These are phyloP conservation scores for Trachelus troglodyta DNA, from an alignment of 2,888 invertebrate genomes.

Conservation along the genomic window DNA sequence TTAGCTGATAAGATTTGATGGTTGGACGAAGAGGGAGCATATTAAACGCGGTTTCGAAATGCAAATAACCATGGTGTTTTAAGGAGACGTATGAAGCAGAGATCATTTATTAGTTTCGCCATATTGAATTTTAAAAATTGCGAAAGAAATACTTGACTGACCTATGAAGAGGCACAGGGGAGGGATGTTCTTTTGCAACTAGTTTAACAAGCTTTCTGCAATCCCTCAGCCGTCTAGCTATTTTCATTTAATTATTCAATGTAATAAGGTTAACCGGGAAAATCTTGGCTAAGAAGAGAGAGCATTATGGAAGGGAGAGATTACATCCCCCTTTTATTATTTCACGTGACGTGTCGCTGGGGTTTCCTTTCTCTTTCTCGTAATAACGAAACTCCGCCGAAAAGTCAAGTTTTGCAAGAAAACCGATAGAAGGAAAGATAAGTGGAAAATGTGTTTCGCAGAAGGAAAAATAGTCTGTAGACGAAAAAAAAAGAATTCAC, in stretches of 20 bases:
- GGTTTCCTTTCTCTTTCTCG: not conserved
- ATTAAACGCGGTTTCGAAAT: not conserved
- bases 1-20: not conserved
- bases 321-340: not conserved
- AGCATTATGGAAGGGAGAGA: not conserved
- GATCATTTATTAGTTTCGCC: not conserved
- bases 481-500: not conserved
- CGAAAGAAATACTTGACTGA: not conserved
- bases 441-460: not conserved
- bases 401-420: not conserved
- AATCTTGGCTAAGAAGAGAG: not conserved
- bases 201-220: not conserved
- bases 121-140: not conserved
- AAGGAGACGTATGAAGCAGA: not conserved
- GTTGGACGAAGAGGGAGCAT: not conserved
- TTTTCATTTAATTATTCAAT: not conserved
- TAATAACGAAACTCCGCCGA: not conserved
- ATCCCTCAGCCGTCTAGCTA: not conserved
- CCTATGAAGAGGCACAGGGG: not conserved
- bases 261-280: not conserved
- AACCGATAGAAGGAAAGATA: not conserved
- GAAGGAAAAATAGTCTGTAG: not conserved
- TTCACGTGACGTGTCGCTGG: not conserved
- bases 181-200: not conserved
- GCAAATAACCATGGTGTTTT: not conserved